Conservation (phyloP, 2,888 invertebrate genomes). For the Eumacrocentrus americanus region DNA sequence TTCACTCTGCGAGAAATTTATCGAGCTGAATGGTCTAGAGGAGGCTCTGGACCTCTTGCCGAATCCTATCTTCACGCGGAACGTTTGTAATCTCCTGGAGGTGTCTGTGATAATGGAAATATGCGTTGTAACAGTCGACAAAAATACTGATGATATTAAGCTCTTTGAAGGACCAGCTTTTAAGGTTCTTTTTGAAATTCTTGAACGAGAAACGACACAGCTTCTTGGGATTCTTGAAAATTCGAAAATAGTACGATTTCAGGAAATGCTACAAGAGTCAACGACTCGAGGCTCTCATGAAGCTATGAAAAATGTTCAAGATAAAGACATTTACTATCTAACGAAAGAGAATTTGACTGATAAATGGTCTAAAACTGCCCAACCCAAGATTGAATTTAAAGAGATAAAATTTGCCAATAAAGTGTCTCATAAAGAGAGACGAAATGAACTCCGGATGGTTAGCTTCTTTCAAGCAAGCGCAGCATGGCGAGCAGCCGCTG, state of each 20-base stretch:
- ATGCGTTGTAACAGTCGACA: conserved; percentile 59
- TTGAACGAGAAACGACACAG: conserved; percentile 47
- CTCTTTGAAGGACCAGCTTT: conserved; percentile 41
- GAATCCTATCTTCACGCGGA: conserved; percentile 65
- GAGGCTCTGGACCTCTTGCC: conserved; percentile 66
- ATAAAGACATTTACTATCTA: conserved; percentile 18
- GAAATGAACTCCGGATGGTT: conserved; percentile 28
- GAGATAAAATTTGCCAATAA: not conserved
- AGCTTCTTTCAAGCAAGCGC: conserved; percentile 52
- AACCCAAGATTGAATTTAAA: conserved; percentile 7
- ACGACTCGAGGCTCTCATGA: not conserved
- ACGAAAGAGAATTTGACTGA: conserved; percentile 13
- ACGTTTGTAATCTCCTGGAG: conserved; percentile 69
- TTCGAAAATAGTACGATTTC: conserved; percentile 13
- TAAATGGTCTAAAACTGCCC: conserved; percentile 2
- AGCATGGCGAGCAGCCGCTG: conserved; percentile 56
- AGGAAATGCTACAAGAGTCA: conserved; percentile 23
- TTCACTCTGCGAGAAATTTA: conserved; percentile 67
- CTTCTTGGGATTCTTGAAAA: conserved; percentile 40
- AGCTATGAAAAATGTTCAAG: not conserved
- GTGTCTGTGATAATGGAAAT: conserved; percentile 69
- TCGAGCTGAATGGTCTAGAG: conserved; percentile 66
- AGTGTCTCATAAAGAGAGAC: no score
- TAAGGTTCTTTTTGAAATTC: conserved; percentile 46
- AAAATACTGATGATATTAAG: conserved; percentile 13